Evolutionary conservation across 2,113 vertebrate species (phyloP), one percentile per base, ranked within the genome.

Genomic region (Rhinogobius similis): DNA sequence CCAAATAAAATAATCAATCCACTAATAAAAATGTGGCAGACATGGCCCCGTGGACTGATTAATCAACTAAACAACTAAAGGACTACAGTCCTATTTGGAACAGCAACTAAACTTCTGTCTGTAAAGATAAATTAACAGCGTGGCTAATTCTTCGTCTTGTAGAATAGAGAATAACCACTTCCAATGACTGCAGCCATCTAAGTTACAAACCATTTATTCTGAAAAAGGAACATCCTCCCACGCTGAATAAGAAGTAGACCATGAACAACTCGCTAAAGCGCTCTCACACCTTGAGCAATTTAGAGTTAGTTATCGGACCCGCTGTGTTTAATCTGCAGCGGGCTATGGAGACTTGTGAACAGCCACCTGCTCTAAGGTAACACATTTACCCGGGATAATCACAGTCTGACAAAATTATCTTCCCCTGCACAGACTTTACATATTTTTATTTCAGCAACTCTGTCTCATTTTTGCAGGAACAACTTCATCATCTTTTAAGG

Each of bases 161-260:
- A n/a, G 29, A 56, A 70, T 53, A 62, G 48, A 10, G 26, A 65
- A 23, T 69, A 8, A 50, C 58, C 68, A 52, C 50, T 46, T 63
- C 36, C 38, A 63, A 65, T 69, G 24, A 26, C 61, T 24, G 12
- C 21, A 65, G 26, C 14, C 48, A 53, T 77, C 59, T 0, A 36
- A 50, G 64, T 76, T 73, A 24, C 10, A 55, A 63, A 64, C 26
- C 39, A 26, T 66, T 48, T 70, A 36, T 75, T 26, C 14, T 32
- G 38, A 63, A 44, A 38, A 21, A 39, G 20, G 41, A 16, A 11
- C 13, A 2, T 27, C 23, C 26, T 11, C 53, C 65, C 36, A 36
- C 16, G 32, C 46, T 38, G 44, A 27, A 44, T 13, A 1, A 67
- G 43, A 66, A 50, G 53, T 24, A 21, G 59, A 68, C 53, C n/a